Evolutionary conservation across 2,888 invertebrate species (phyloP), one percentile per base, ranked within the genome.

Genomic region (Anticlea derivata): DNA sequence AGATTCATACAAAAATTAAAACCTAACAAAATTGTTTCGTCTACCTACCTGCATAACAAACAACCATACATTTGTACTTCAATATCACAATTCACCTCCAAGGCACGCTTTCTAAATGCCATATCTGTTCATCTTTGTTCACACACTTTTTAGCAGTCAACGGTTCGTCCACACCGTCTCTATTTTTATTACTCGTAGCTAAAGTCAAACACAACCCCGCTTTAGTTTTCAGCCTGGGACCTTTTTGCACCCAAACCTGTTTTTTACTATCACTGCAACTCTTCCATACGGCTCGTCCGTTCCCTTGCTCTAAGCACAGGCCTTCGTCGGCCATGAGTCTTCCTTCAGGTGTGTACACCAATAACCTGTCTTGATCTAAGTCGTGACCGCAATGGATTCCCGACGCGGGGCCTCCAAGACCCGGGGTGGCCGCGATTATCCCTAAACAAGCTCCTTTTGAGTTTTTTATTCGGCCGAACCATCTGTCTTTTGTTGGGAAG

Each of bases 241-340:
- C 88, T 40, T 81, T 77, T 54, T 91, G 95, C 40, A 83, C 80
- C 96, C 96, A 96, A 54, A 92, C 92, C 74, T 96, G 96, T 64
- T 94, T 92, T 0, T 83, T 82, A 27, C 89, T 91, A 26, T 94
- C 94, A 33, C 69, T 94, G 68, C 96, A 96, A 11, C 94, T 93
- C 82, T 94, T 93, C 75, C 96, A 94, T 50, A 95, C 90, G 0
- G 94, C 95, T 44, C 92, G 85, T 0, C 92, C 92, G 64, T 92
- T 94, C 0, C 91, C 91, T 65, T 92, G 91, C 70, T 97, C 96
- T 49, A 98, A 84, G 66, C 98, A 98, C 3, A 97, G 90, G 5
- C 96, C 96, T 75, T 97, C 97, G 70, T 98, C 97, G 0, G 95
- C 95, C 96, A 97, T 97, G 40, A 97, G 85, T 54, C 91, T 92